Evolutionary conservation across 2,113 vertebrate species (phyloP).

Genomic region (Lycaon pictus): DNA sequence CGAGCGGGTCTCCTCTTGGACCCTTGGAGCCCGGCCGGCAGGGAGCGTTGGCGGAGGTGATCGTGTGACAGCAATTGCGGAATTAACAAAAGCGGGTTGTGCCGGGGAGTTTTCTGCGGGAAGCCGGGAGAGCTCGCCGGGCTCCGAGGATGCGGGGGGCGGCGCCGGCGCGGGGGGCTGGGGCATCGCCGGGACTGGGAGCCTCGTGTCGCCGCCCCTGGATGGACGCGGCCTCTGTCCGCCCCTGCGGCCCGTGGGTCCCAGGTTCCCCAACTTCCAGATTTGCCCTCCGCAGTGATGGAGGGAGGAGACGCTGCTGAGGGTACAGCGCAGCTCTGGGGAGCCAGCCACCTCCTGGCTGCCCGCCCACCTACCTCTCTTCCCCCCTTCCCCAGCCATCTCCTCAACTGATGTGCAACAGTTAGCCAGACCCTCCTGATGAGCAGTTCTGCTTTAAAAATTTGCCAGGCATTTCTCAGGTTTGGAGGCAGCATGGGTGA

Average conservation of each 20-base stretch:
- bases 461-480: background rate
- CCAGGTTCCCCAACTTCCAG: slow-evolving; percentile 52
- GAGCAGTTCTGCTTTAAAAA: background rate
- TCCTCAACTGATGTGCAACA: slow-evolving; percentile 51
- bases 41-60: slow-evolving; percentile 30
- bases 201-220: background rate
- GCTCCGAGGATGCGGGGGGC: slow-evolving; percentile 13
- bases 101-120: slow-evolving; percentile 68
- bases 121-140: slow-evolving; percentile 9
- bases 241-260: background rate
- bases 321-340: background rate
- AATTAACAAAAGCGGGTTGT: slow-evolving; percentile 68
- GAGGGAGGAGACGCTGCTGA: background rate
- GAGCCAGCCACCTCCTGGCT: background rate
- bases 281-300: background rate
- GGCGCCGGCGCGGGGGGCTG: background rate
- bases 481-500: background rate
- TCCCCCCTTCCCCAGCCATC: background rate
- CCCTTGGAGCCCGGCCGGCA: background rate
- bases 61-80: slow-evolving; percentile 64
- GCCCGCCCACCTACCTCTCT: background rate
- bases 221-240: slow-evolving; percentile 1
- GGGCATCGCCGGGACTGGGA: background rate
- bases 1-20: background rate
- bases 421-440: slow-evolving; percentile 39